Evolutionary conservation across 2,888 invertebrate genomes (phyloP), one percentile per base, ranked within the genome.

Genomic region (Phengaris arion): DNA sequence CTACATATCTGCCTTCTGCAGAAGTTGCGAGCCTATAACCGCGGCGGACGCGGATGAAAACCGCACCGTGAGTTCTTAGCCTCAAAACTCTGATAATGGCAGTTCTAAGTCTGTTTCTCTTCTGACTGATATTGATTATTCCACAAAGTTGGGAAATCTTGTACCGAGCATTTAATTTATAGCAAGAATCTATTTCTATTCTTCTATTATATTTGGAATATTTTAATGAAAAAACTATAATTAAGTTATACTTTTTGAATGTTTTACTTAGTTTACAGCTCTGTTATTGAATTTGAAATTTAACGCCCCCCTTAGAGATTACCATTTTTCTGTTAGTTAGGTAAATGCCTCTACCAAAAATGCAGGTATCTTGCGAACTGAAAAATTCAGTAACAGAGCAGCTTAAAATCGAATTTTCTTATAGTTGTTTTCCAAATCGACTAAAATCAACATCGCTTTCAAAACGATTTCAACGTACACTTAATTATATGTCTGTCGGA

Each of bases 401-500:
- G 52, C 52, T 10, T 8, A 35, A 35, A 64, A 64, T 64, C 12
- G 35, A 64, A 64, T 64, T 64, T 35, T 45, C 45, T 45, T 64
- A 64, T 45, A 35, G 64, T 52, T 52, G 52, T 64, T 75, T 70
- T 70, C 70, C 15, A 70, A 48, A 52, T 10, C 48, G 51, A 48
- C 15, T 64, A 48, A 51, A 70, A 51, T 48, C 51, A 13, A 64
- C 7, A 22, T 70, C 70, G 55, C 57, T 57, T 70, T 75, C 70
- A 51, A 59, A 72, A 57, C 48, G 75, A 51, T 57, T 59, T 48
- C 48, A 7, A 70, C 68, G 70, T 89, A 91, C 91, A 91, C 92
- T 89, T 89, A 89, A 90, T 92, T 90, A 92, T 92, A 92, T 92
- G 92, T 92, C 93, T 92, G 88, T 89, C 92, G 92, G 92, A 91